Evolutionary conservation across 2,888 invertebrate genomes (phyloP).

Genomic region (Himalopsyche tibetana): DNA sequence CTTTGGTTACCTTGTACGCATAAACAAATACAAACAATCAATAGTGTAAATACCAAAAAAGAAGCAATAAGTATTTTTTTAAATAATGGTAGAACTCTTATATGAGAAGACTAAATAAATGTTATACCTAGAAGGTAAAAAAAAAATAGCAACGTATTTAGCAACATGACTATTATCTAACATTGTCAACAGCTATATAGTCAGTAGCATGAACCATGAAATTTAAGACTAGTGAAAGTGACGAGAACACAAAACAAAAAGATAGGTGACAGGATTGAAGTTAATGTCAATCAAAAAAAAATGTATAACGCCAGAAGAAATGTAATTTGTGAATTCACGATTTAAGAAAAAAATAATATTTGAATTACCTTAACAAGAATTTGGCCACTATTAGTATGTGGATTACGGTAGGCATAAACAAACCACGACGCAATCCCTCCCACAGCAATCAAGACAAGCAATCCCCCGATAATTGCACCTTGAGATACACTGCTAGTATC

Average conservation of each 20-base stretch:
- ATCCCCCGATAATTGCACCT: constrained; percentile 50
- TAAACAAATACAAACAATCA: constrained; percentile 10
- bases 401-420: constrained; percentile 96
- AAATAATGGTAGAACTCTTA: no score
- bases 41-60: background rate
- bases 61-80: background rate
- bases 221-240: no score
- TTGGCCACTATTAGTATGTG: constrained; percentile 96
- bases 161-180: constrained; percentile 44
- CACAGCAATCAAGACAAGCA: constrained; percentile 68
- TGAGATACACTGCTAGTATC: constrained; percentile 70
- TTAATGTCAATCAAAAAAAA: no score
- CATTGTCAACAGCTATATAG: no score
- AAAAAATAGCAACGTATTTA: constrained; percentile 36
- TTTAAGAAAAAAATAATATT: no score
- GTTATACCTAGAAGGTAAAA: no score
- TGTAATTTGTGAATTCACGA: no score
- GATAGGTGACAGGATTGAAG: no score
- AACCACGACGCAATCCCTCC: constrained; percentile 87
- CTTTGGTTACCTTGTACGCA: constrained; percentile 48
- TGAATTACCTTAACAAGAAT: constrained; percentile 91
- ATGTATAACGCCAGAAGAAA: no score
- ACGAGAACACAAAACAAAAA: no score
- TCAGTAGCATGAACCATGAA: no score
- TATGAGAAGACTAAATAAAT: no score